Evolutionary conservation across 1,140 invertebrate genomes (phyloP).

Genomic region (Drosophila bocqueti): DNA sequence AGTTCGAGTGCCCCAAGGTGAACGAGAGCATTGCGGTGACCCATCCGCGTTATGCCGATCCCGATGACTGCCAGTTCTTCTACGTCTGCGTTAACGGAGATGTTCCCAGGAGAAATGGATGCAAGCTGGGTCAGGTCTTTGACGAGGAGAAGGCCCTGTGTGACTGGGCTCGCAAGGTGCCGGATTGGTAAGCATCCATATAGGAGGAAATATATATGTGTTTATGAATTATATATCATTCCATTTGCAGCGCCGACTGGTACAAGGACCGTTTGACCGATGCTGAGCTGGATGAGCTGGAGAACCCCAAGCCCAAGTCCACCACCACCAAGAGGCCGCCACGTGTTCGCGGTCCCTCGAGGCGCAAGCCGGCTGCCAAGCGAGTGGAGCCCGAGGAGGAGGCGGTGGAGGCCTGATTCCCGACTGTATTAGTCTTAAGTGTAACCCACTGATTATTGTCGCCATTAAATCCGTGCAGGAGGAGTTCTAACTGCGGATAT

Average conservation of each 20-base stretch:
- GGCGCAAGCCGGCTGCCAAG: constrained; percentile 65
- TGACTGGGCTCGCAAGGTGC: constrained; percentile 95
- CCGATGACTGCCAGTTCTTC: constrained; percentile 96
- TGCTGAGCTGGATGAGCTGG: constrained; percentile 90
- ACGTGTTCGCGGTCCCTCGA: constrained; percentile 67
- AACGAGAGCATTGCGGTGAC: constrained; percentile 90
- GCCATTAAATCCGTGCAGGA: constrained; percentile 38
- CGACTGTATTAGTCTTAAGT: constrained; percentile 65
- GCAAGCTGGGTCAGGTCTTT: constrained; percentile 95
- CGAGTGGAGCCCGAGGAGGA: constrained; percentile 58
- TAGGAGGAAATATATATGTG: not conserved
- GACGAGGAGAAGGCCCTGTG: constrained; percentile 93
- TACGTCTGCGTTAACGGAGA: constrained; percentile 96
- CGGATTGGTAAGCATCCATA: constrained; percentile 91
- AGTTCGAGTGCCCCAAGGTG: constrained; percentile 93
- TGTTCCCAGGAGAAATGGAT: constrained; percentile 92
- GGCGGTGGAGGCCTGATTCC: constrained; percentile 43
- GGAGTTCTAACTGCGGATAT: constrained; percentile 20
- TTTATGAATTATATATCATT: not conserved
- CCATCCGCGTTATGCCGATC: constrained; percentile 94
- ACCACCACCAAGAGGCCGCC: constrained; percentile 86
- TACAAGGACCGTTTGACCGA: constrained; percentile 94
- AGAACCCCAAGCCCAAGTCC: constrained; percentile 89
- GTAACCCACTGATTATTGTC: constrained; percentile 36
- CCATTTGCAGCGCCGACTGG: constrained; percentile 90